These are phyloP conservation scores for Drosophila sturtevanti DNA, from an alignment of 1,140 invertebrate genomes.

Conservation along the genomic window DNA sequence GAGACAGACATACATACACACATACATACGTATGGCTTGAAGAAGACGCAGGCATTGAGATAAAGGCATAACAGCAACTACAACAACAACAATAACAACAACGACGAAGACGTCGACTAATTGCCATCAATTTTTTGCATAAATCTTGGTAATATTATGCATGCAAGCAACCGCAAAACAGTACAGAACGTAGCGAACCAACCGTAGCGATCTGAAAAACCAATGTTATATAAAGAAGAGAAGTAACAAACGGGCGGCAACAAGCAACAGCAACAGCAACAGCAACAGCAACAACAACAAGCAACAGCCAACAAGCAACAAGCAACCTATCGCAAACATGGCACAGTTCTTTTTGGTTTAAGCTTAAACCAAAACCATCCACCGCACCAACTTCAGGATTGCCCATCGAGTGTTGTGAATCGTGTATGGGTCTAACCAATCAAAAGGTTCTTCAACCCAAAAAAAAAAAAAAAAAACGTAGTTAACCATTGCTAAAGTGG, in stretches of 20 bases:
- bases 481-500: slow-evolving; percentile 78
- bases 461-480: slow-evolving; percentile 36
- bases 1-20: not conserved
- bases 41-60: slow-evolving; percentile 22
- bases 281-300: no score
- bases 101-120: slow-evolving; percentile 58
- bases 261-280: no score
- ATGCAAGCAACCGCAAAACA: slow-evolving; percentile 43
- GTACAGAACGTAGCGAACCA: not conserved
- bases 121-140: slow-evolving; percentile 81
- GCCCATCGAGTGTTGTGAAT: slow-evolving; percentile 56
- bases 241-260: not conserved
- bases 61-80: slow-evolving; percentile 23
- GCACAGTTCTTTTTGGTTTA: slow-evolving; percentile 58
- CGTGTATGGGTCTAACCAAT: slow-evolving; percentile 67
- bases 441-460: slow-evolving; percentile 78
- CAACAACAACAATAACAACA: no score
- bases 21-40: slow-evolving; percentile 13
- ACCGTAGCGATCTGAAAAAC: not conserved
- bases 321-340: slow-evolving; percentile 48
- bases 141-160: slow-evolving; percentile 78
- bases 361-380: slow-evolving; percentile 9
- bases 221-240: not conserved
- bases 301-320: no score
- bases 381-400: slow-evolving; percentile 78